Evolutionary conservation across 2,888 invertebrate species (phyloP).

Genomic region (Luperina nickerlii): DNA sequence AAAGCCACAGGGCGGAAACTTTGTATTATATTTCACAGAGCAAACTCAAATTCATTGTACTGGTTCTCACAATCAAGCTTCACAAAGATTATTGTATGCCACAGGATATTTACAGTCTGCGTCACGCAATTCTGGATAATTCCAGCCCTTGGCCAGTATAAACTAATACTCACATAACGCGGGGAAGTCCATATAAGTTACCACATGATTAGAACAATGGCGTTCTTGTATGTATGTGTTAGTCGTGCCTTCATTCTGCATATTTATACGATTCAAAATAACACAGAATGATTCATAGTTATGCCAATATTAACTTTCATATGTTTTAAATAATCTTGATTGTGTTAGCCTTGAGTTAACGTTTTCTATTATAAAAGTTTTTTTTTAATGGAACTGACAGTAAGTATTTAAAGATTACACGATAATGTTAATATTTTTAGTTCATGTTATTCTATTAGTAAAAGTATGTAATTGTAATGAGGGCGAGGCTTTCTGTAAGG

Average conservation of each 20-base stretch:
- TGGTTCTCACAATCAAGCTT: neutral
- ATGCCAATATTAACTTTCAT: too few species aligned
- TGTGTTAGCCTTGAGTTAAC: neutral
- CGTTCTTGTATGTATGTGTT: constrained; percentile 5
- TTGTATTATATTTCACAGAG: constrained; percentile 11
- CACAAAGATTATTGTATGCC: constrained; percentile 19
- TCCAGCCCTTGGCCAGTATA: constrained; percentile 2
- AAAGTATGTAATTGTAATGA: neutral
- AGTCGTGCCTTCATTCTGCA: constrained; percentile 6
- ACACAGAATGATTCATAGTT: neutral
- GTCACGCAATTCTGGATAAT: constrained; percentile 26
- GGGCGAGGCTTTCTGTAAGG: neutral
- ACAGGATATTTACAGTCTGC: constrained; percentile 28
- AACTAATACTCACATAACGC: constrained; percentile 3
- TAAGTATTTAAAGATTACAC: neutral
- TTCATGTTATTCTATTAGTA: neutral
- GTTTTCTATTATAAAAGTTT: neutral
- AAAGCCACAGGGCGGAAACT: constrained; percentile 8
- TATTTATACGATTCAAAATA: constrained; percentile 15
- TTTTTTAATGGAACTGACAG: neutral
- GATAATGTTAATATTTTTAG: too few species aligned
- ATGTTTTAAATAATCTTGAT: too few species aligned
- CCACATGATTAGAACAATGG: constrained; percentile 29
- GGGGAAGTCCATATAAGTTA: constrained; percentile 17
- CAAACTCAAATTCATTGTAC: constrained; percentile 13